Conservation (phyloP, 1,140 invertebrate genomes). For the Thrips palmi region DNA sequence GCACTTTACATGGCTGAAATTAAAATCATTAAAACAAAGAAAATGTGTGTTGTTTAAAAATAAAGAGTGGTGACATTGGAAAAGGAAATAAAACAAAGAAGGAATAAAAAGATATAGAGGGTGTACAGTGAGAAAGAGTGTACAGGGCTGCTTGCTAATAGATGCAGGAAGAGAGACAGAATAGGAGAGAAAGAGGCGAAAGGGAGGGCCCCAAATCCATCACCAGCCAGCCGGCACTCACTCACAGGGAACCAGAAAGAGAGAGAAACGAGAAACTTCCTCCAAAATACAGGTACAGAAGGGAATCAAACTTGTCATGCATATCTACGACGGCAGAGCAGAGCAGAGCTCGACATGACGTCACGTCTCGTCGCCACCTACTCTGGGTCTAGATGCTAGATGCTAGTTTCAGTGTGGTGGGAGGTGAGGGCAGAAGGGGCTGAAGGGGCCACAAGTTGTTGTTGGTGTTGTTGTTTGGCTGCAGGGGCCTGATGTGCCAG, state of each 20-base stretch:
- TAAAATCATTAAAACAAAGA: constrained; percentile 4
- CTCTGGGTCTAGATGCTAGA: constrained; percentile 38
- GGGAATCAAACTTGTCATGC: constrained; percentile 14
- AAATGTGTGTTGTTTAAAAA: constrained; percentile 1
- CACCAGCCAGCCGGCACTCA: constrained; percentile 11
- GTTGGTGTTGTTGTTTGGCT: too few species aligned
- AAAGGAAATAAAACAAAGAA: constrained; percentile 10
- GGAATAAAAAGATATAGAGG: constrained; percentile 8
- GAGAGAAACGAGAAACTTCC: constrained; percentile 19
- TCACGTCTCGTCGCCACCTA: too few species aligned
- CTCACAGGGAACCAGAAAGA: constrained; percentile 11
- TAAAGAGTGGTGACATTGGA: constrained; percentile 9
- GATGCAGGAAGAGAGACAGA: constrained; percentile 14
- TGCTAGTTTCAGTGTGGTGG: constrained; percentile 44
- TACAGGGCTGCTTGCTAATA: constrained; percentile 5
- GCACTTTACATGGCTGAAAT: neutral
- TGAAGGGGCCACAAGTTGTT: constrained; percentile 13
- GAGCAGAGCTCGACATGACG: too few species aligned
- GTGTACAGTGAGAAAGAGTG: constrained; percentile 3
- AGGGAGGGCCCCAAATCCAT: constrained; percentile 14
- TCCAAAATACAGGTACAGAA: constrained; percentile 22
- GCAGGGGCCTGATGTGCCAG: too few species aligned
- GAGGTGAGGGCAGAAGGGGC: constrained; percentile 13
- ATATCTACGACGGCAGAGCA: too few species aligned
- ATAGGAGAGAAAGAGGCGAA: constrained; percentile 15